Evolutionary conservation across 30 jellyfish, hydroid and myxozoan species (phyloP), one percentile per base, ranked within the genome.

Genomic region (Mastigias papua): DNA sequence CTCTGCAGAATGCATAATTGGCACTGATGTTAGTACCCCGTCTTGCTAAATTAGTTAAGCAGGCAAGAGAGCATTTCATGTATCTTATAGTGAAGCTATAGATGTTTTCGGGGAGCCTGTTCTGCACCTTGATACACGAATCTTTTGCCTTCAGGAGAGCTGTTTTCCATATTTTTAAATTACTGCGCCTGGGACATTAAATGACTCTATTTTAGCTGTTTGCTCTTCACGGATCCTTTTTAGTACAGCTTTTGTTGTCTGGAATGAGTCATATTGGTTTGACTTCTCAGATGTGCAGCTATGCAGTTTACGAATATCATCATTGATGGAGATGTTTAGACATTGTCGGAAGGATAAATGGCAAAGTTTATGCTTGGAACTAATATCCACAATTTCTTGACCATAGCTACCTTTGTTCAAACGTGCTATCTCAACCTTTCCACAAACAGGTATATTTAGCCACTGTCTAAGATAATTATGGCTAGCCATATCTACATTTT

Each of bases 91-190:
- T 74, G 23, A 74, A 74, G 33, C 46, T 74, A 29, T 11, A 74
- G 86, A 34, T 74, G 76, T 77, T 77, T 31, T 76, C 30, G 27
- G 88, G 78, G 34, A 77, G 78, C 31, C 78, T 34, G 25, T 51
- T 48, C 8, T 37, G 37, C 69, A 26, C 84, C n/a, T 34, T 34
- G 7, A 69, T 28, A 26, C 81, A 69, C 16, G 63, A 30, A 23
- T 73, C 70, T 48, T 73, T 73, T 73, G 84, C 84, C 46, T 73
- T 73, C 25, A 64, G 70, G 37, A 73, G 70, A 8, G 84, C 84
- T 34, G 84, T 73, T 73, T 37, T 73, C 70, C 84, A 73, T 34
- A 73, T 15, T 31, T 73, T 70, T 22, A 11, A 73, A 42, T 37
- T 37, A 73, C 84, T 73, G 84, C 61, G 61, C 70, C 48, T 31